Evolutionary conservation across 1,140 invertebrate species (phyloP).

Genomic region (Arctopsyche grandis): DNA sequence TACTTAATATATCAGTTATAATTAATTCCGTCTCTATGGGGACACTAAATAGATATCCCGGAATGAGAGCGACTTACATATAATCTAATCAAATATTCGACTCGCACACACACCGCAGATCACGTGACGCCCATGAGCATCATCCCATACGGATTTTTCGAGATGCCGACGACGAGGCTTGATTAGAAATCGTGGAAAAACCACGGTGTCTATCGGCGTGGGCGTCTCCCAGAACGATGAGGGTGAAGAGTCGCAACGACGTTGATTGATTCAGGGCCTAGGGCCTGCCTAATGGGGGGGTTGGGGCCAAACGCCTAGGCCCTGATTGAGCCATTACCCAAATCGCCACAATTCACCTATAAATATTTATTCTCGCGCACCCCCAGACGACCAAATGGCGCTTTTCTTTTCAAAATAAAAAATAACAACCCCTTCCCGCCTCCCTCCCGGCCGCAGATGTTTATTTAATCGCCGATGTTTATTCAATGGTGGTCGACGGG

Average conservation of each 20-base stretch:
- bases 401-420: not conserved
- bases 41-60: no score
- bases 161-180: not conserved
- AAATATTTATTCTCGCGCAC: conserved; percentile 26
- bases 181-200: not conserved
- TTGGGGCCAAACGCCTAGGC: not conserved
- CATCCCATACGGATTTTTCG: no score
- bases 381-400: not conserved
- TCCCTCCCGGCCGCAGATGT: not conserved
- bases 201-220: not conserved
- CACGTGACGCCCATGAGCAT: no score
- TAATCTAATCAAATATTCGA: no score
- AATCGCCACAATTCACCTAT: conserved; percentile 27
- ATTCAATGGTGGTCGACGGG: not conserved
- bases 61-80: no score
- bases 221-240: not conserved
- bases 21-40: no score
- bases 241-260: conserved; percentile 13
- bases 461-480: conserved; percentile 33
- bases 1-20: no score
- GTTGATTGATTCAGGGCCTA: conserved; percentile 24
- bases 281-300: not conserved
- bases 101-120: no score
- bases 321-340: conserved; percentile 32
- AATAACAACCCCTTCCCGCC: not conserved